These are phyloP conservation scores for Varanus komodoensis DNA, from an alignment of 2,113 vertebrate genomes.

Conservation along the genomic window DNA sequence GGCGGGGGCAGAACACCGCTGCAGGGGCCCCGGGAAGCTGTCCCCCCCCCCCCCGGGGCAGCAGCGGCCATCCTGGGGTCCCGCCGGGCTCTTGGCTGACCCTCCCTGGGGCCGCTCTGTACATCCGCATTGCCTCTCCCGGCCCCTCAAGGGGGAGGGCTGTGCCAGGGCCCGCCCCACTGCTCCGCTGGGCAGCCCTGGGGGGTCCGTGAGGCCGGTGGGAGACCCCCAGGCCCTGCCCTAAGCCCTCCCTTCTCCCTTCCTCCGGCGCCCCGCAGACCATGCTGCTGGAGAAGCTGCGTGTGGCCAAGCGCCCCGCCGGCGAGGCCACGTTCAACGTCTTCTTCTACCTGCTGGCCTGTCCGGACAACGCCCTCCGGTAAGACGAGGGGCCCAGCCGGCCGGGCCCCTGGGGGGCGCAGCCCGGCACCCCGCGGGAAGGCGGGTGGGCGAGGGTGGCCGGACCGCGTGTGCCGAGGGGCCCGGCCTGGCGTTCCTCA, in stretches of 20 bases:
- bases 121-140: no score
- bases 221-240: background rate
- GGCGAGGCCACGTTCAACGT: constrained; percentile 90
- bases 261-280: constrained; percentile 76
- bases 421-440: no score
- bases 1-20: background rate
- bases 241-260: background rate
- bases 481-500: background rate
- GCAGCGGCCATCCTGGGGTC: no score
- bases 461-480: background rate
- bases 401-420: no score
- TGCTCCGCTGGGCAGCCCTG: background rate
- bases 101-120: no score
- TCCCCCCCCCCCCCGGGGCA: no score
- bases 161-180: no score
- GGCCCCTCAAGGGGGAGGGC: no score
- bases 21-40: background rate
- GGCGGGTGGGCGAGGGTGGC: background rate
- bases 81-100: no score
- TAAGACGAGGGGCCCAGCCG: constrained; percentile 64
- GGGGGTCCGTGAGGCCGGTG: background rate
- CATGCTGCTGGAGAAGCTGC: constrained; percentile 93
- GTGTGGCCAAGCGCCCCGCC: constrained; percentile 87
- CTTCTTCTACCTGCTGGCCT: constrained; percentile 96
- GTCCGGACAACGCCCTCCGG: constrained; percentile 88